These are phyloP conservation scores for Opisthograptis luteolata DNA, from an alignment of 2,888 invertebrate genomes.

Conservation along the genomic window DNA sequence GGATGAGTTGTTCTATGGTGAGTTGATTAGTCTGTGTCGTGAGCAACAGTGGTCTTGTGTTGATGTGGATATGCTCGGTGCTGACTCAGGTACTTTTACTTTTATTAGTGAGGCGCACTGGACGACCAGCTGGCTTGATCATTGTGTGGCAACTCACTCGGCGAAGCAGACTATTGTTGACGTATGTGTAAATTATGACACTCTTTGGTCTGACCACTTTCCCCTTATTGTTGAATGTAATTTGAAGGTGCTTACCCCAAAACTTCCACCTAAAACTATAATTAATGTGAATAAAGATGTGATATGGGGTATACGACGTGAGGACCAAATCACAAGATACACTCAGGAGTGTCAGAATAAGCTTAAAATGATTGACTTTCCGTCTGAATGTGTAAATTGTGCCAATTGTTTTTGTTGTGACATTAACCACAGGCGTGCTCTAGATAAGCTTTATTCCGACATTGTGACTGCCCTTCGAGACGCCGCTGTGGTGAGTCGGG, in stretches of 20 bases:
- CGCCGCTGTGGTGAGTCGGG: conserved; percentile 1
- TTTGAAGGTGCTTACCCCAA: not conserved
- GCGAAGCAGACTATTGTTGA: not conserved
- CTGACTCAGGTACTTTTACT: not conserved
- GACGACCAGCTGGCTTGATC: conserved; percentile 4
- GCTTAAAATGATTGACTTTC: not conserved
- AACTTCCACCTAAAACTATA: not conserved
- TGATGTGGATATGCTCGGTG: not conserved
- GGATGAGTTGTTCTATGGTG: not conserved
- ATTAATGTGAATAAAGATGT: not conserved
- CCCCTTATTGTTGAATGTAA: conserved; percentile 9
- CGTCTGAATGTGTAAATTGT: not conserved
- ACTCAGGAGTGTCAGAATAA: not conserved
- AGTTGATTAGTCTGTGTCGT: not conserved
- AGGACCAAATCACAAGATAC: not conserved
- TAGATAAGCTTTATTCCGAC: conserved; percentile 2
- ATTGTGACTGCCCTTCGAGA: conserved; percentile 4
- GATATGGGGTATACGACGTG: not conserved
- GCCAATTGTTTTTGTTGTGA: conserved; percentile 2
- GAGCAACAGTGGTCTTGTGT: not conserved
- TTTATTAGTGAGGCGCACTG: not conserved
- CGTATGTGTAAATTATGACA: conserved; percentile 5
- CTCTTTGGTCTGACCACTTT: conserved; percentile 8
- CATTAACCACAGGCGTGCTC: not conserved
- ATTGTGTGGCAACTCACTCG: conserved; percentile 1